Conservation (phyloP, 2,797 vertebrate genomes). For the Rhynchotus rufescens region DNA sequence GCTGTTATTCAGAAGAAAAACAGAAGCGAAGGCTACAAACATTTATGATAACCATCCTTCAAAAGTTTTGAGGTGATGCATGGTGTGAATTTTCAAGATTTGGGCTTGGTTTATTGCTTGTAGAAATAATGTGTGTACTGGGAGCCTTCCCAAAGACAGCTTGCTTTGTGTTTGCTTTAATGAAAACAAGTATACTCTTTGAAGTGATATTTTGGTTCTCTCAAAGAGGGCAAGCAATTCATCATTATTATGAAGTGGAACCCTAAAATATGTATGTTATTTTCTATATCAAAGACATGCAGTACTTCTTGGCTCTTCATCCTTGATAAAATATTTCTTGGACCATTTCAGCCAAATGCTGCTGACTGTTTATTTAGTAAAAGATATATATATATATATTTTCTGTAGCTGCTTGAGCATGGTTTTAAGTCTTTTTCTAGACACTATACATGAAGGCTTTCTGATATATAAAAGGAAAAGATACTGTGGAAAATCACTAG, state of each 20-base stretch:
- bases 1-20: not conserved
- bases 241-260: not conserved
- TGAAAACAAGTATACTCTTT: not conserved
- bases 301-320: not conserved
- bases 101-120: not conserved
- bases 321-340: slow-evolving; percentile 24
- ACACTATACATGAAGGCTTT: not conserved
- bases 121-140: not conserved
- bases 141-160: not conserved
- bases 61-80: not conserved
- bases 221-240: not conserved
- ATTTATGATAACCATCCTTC: not conserved
- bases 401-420: not conserved
- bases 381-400: not conserved
- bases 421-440: not conserved
- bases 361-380: slow-evolving; percentile 34
- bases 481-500: not conserved
- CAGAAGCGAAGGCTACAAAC: not conserved
- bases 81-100: not conserved
- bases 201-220: not conserved
- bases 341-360: not conserved
- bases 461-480: not conserved
- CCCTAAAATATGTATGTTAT: not conserved
- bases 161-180: not conserved
- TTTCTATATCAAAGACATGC: not conserved